These are phyloP conservation scores for Hippocampus comes DNA, from an alignment of 2,113 vertebrate species.

Conservation along the genomic window DNA sequence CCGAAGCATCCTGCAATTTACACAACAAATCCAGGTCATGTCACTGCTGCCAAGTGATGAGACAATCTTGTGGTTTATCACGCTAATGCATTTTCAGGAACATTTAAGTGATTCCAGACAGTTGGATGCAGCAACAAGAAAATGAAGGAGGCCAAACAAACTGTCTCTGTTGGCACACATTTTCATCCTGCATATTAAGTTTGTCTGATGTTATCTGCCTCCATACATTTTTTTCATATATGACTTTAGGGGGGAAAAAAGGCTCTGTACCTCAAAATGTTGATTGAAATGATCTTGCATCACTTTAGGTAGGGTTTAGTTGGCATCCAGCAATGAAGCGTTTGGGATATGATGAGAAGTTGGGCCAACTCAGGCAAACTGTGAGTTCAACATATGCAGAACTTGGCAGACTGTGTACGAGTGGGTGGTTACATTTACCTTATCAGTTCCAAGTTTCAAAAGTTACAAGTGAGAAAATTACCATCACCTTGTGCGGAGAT, in stretches of 20 bases:
- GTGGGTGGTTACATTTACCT: no score
- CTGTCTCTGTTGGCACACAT: constrained; percentile 21
- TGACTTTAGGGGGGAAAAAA: not conserved
- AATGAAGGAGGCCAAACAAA: constrained; percentile 40
- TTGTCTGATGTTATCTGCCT: not conserved
- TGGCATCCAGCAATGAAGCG: constrained; percentile 8
- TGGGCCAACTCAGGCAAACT: no score
- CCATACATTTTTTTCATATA: constrained; percentile 5
- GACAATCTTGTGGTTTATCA: constrained; percentile 36
- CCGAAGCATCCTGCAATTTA: constrained; percentile 5
- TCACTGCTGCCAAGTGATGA: constrained; percentile 32
- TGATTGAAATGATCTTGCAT: constrained; percentile 5
- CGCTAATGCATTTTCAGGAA: constrained; percentile 39
- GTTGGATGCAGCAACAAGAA: constrained; percentile 33
- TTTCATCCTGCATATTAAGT: constrained; percentile 13
- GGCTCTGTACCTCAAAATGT: constrained; percentile 1
- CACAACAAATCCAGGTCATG: not conserved
- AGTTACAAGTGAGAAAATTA: no score
- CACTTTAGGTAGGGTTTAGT: constrained; percentile 17
- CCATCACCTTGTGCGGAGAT: no score
- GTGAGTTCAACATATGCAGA: no score
- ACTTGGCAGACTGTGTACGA: no score
- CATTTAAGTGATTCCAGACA: constrained; percentile 49
- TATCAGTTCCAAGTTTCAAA: no score
- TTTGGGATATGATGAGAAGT: not conserved